Base-by-base conservation (phyloP, 2,113 vertebrate genomes). In the Hippocampus zosterae region DNA sequence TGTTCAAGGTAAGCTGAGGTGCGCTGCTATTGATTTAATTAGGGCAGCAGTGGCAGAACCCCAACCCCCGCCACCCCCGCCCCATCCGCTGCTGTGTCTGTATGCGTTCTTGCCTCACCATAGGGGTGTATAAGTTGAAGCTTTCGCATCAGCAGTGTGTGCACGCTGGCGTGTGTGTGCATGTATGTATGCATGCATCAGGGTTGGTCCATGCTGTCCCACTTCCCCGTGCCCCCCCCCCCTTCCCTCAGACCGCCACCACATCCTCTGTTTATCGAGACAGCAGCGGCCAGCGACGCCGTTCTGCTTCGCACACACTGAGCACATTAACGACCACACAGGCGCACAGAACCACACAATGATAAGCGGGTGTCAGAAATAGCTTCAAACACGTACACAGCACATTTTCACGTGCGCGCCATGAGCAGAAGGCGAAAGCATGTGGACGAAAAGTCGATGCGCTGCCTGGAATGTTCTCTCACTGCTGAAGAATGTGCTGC, bases 231-330 rank as follows among this genome's bases (percentile, higher is more conserved):
- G 73, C 80, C 88, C 90, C 92, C 89, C 89, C 90, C 91, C 33
- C 89, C 90, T 91, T 92, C 89, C 93, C 88, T 48, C 87, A 92
- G 89, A 90, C 90, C 87, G 83, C 70, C 61, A 88, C 93, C 93
- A 91, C 93, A 94, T 93, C 93, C 90, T 78, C 87, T 83, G 90
- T 91, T 86, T 88, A 83, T 85, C 83, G 74, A 90, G 89, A 79
- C 89, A 81, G 77, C 85, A 83, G 78, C 81, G 89, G 86, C 86
- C 91, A 86, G 81, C 78, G 91, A 78, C 85, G 70, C 82, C 79
- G 76, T 76, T 80, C 73, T 81, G 82, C 82, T 76, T 80, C 70
- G 23, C 63, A 68, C 82, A 81, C 78, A 72, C 83, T 75, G 69
- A 77, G 81, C 81, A 70, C 81, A 79, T 80, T 85, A 87, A 85